Percentiles rank a stretch among this genome's conserved stretches.
These are phyloP conservation scores for Toxotes chatareus DNA, from an alignment of 2,113 vertebrate genomes.

Conservation along the genomic window DNA sequence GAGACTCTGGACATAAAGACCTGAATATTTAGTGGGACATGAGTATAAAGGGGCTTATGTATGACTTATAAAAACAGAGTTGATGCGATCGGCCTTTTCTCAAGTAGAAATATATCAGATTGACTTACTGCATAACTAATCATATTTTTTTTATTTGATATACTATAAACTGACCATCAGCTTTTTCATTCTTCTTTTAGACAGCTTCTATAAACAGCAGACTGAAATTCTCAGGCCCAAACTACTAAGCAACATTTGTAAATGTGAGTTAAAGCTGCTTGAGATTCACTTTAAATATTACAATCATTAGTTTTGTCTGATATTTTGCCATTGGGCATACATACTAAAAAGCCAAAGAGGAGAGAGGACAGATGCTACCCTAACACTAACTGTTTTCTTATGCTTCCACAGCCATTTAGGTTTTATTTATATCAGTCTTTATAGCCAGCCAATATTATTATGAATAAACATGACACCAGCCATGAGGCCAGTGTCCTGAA, in stretches of 20 bases:
- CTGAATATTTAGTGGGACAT: background rate
- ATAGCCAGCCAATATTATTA: constrained; percentile 23
- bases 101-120: background rate
- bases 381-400: constrained; percentile 5
- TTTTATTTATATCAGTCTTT: constrained; percentile 31
- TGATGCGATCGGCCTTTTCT: background rate
- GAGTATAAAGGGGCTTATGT: background rate
- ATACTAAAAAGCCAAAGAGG: constrained; percentile 4
- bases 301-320: background rate
- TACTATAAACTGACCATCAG: background rate
- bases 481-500: constrained; percentile 30
- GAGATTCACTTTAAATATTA: background rate
- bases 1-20: background rate
- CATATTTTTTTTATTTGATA: constrained; percentile 7
- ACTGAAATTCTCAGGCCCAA: background rate
- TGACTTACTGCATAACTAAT: too few species aligned
- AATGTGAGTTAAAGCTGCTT: background rate
- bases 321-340: background rate
- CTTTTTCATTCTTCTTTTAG: background rate
- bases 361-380: constrained; percentile 11
- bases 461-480: constrained; percentile 47
- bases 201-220: too few species aligned
- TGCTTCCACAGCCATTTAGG: background rate
- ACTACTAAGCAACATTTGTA: background rate
- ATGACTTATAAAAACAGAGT: background rate